phyloP scores from a whole-genome alignment of 2,797 vertebrate species.

The Aphelocoma californica region DNA sequence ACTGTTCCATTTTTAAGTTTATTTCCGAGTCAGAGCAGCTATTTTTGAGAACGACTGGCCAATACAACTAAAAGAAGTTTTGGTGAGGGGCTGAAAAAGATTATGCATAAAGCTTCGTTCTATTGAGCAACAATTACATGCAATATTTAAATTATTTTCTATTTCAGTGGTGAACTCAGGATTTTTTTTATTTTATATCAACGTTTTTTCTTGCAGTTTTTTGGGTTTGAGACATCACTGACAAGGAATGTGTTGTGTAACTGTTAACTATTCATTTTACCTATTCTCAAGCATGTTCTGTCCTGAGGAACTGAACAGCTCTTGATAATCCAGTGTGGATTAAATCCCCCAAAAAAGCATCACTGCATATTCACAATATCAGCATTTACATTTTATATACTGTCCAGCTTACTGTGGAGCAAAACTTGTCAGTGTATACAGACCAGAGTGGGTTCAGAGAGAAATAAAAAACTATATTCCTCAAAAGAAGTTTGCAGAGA shows the following conservation, averaged over 20 bases:
- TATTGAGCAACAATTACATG: fast-evolving
- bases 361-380: neutral
- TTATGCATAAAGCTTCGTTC: neutral
- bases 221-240: neutral
- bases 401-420: neutral
- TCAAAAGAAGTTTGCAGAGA: neutral
- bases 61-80: fast-evolving
- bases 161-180: neutral
- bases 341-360: fast-evolving
- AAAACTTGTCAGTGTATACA: neutral
- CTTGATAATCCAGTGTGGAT: neutral
- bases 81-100: neutral
- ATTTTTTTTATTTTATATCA: neutral
- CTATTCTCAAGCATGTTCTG: neutral
- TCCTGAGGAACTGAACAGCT: neutral
- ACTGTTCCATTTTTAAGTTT: neutral
- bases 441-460: neutral
- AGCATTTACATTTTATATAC: fast-evolving
- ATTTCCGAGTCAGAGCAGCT: neutral
- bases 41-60: neutral
- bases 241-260: fast-evolving
- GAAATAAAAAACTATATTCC: neutral
- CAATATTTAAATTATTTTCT: neutral
- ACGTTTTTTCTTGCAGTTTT: neutral
- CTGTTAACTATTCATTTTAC: neutral